Percentiles rank a stretch among this genome's conserved stretches.
These are phyloP conservation scores for Centropyge bicolor DNA, from an alignment of 2,797 vertebrate species.

Conservation along the genomic window DNA sequence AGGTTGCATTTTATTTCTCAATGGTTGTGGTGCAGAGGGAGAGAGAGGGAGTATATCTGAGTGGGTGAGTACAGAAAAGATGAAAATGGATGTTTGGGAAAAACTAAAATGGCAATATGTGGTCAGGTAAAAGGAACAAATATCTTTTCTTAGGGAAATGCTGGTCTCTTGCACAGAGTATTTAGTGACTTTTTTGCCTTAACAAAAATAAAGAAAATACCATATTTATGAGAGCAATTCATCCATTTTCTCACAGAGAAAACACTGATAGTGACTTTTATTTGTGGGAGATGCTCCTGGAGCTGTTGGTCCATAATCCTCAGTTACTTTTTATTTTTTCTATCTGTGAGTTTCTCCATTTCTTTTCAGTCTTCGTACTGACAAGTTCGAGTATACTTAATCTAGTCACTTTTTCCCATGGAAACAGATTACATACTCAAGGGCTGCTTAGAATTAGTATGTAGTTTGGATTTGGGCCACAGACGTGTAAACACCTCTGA, in stretches of 20 bases:
- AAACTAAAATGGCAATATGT: slow-evolving; percentile 21
- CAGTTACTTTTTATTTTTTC: neutral
- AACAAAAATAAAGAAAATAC: neutral
- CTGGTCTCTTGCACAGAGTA: slow-evolving; percentile 20
- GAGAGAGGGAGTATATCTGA: slow-evolving; percentile 51
- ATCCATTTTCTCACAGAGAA: neutral
- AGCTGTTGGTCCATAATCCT: too few relatives aligned
- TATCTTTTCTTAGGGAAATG: slow-evolving; percentile 28
- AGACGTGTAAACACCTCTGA: slow-evolving; percentile 2
- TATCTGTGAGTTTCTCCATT: neutral
- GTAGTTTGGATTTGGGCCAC: neutral
- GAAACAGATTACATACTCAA: neutral
- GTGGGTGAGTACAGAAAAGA: slow-evolving; percentile 14
- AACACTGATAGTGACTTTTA: neutral
- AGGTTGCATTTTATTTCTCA: slow-evolving; percentile 25
- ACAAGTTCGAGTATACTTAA: neutral
- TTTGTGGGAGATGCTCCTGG: neutral
- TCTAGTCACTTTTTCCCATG: neutral
- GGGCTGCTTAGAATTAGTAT: neutral
- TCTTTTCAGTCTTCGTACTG: neutral
- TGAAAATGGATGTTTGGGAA: neutral
- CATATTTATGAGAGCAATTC: neutral
- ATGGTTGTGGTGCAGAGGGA: slow-evolving; percentile 58
- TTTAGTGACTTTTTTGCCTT: neutral
- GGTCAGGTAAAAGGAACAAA: slow-evolving; percentile 21